Conservation (phyloP, 2,888 invertebrate species). For the Papilio elwesi region DNA sequence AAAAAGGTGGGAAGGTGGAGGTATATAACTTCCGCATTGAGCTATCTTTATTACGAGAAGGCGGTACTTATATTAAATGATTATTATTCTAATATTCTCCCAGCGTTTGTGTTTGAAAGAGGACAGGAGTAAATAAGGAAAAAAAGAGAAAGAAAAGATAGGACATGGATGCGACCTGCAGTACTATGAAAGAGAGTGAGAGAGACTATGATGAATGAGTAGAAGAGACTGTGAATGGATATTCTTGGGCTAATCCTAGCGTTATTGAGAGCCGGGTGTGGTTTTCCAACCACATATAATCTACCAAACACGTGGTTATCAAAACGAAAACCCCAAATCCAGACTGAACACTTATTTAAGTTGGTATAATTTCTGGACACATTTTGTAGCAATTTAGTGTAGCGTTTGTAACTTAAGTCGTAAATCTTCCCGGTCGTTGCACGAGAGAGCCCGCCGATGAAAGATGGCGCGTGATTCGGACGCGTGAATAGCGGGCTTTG, state of each 20-base stretch:
- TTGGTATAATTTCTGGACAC: constrained; percentile 32
- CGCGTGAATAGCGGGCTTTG: constrained; percentile 27
- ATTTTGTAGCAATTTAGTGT: constrained; percentile 11
- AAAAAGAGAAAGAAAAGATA: background rate
- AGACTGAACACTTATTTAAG: background rate
- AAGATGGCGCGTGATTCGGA: constrained; percentile 30
- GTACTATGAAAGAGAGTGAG: no score
- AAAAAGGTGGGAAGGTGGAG: no score
- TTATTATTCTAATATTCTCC: no score
- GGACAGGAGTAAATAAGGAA: no score
- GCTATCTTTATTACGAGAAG: no score
- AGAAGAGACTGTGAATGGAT: background rate
- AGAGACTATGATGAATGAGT: no score
- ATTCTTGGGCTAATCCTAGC: background rate
- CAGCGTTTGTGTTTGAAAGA: no score
- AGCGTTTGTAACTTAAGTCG: background rate
- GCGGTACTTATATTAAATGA: no score
- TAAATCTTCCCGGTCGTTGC: constrained; percentile 18
- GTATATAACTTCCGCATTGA: no score
- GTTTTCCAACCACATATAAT: background rate
- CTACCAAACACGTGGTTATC: background rate
- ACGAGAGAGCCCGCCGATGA: constrained; percentile 15
- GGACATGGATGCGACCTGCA: no score
- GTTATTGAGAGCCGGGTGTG: no score
- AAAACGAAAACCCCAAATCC: background rate